Conservation (phyloP, 2,888 invertebrate genomes). For the Ophonus ardosiacus region DNA sequence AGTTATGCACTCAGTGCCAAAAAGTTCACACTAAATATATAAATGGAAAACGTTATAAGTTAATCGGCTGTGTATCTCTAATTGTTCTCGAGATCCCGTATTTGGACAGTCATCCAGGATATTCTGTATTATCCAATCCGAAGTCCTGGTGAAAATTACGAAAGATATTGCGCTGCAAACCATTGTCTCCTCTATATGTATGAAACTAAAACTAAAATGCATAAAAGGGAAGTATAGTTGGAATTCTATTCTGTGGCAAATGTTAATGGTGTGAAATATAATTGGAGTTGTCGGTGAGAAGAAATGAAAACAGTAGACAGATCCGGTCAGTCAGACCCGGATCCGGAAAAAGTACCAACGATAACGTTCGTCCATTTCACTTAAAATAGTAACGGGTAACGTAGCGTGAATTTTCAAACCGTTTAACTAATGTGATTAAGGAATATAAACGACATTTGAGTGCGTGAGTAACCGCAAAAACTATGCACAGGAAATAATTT, state of each 20-base stretch:
- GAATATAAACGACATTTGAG: slow-evolving; percentile 60
- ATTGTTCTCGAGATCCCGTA: too few relatives aligned
- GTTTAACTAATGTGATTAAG: slow-evolving; percentile 62
- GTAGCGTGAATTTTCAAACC: slow-evolving; percentile 62
- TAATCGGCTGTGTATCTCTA: too few relatives aligned
- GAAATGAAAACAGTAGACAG: neutral
- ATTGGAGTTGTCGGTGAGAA: neutral
- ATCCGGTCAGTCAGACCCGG: slow-evolving; percentile 31
- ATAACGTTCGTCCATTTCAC: slow-evolving; percentile 59
- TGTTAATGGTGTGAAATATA: neutral
- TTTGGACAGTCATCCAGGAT: too few relatives aligned
- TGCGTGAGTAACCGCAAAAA: slow-evolving; percentile 12
- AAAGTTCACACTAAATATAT: too few relatives aligned
- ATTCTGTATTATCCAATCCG: too few relatives aligned
- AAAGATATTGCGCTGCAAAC: neutral
- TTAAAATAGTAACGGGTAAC: slow-evolving; percentile 59
- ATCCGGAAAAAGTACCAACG: slow-evolving; percentile 44
- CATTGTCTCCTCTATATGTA: neutral
- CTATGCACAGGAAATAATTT: neutral
- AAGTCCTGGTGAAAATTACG: neutral
- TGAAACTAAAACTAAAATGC: neutral
- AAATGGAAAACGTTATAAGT: too few relatives aligned
- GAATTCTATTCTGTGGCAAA: neutral
- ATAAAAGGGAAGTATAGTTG: neutral
- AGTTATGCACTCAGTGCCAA: too few relatives aligned